Conservation (phyloP, 2,888 invertebrate species). For the Caenorhabditis angaria region DNA sequence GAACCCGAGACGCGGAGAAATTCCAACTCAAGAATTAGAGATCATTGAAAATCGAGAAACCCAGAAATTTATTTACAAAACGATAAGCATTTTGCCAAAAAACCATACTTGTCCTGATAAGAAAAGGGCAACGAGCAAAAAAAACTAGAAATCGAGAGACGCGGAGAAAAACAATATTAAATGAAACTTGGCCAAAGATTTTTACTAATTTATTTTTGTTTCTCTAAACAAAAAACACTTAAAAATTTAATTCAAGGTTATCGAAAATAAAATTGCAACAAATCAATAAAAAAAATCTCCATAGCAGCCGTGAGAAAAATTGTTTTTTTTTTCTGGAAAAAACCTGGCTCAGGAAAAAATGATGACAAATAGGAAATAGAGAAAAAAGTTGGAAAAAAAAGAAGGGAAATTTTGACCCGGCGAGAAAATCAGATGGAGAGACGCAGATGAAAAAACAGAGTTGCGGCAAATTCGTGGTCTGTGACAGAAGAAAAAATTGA, state of each 20-base stretch:
- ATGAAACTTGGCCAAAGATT: neutral
- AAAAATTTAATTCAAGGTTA: too few species aligned
- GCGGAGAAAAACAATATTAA: neutral
- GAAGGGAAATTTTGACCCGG: neutral
- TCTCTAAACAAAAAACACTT: too few species aligned
- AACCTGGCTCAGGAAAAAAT: neutral
- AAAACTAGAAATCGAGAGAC: neutral
- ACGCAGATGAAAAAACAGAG: neutral
- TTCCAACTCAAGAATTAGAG: neutral
- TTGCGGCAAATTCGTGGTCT: neutral
- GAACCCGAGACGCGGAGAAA: neutral
- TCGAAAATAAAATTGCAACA: too few species aligned
- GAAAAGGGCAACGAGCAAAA: neutral
- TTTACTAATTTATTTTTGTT: too few species aligned
- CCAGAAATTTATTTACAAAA: neutral
- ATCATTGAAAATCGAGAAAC: neutral
- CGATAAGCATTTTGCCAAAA: neutral
- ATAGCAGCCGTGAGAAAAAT: neutral
- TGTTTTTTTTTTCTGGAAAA: neutral
- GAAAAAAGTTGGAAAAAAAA: neutral
- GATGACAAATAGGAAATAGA: slow-evolving; percentile 1
- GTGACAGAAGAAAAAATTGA: neutral
- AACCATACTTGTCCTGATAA: neutral
- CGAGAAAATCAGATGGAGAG: too few species aligned
- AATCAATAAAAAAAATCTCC: neutral